Evolutionary conservation across 2,888 invertebrate genomes (phyloP).

Genomic region (Limnephilus auricula): DNA sequence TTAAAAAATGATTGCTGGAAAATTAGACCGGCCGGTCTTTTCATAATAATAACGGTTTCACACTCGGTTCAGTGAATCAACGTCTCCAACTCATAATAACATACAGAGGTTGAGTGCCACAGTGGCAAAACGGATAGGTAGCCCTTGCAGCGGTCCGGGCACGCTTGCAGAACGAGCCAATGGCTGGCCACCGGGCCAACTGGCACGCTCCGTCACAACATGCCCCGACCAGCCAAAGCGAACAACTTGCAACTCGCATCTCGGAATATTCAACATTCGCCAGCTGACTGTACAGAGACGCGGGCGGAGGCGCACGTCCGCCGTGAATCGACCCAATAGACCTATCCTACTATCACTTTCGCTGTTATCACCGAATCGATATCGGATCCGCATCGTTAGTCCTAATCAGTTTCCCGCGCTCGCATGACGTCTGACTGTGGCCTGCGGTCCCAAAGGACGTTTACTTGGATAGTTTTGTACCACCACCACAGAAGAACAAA

Average conservation of each 20-base stretch:
- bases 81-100: not conserved
- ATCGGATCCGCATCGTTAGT: not conserved
- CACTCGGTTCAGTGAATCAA: not conserved
- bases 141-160: not conserved
- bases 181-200: conserved; percentile 1
- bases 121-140: not conserved
- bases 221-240: no score
- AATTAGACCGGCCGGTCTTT: not conserved
- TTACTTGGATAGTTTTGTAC: not conserved
- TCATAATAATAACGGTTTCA: not conserved
- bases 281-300: conserved; percentile 26
- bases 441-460: conserved; percentile 39
- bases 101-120: not conserved
- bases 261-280: conserved; percentile 9
- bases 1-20: no score
- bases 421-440: conserved; percentile 37
- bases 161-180: no score
- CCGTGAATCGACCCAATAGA: not conserved
- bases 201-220: conserved; percentile 29
- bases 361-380: conserved; percentile 7
- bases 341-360: conserved; percentile 13
- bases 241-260: no score
- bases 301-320: conserved; percentile 18
- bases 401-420: conserved; percentile 19
- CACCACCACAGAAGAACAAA: not conserved